A percentile compares a stretch with the other conserved stretches of the same genome.
Evolutionary conservation across 2,888 invertebrate species (phyloP).

Genomic region (Amblyjoppa fuscipennis): DNA sequence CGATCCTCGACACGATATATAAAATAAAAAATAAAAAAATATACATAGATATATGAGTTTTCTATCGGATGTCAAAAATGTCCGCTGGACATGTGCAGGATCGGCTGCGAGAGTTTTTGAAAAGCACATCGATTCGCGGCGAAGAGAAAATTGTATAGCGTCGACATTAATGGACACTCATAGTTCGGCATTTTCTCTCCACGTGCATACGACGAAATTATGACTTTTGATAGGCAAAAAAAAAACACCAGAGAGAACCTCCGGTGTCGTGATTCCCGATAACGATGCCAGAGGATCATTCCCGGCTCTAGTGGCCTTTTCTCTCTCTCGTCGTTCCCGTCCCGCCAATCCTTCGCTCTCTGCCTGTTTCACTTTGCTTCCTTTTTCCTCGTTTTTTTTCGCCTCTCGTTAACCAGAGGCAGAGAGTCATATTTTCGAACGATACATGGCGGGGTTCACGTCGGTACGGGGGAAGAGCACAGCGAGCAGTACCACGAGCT

Average conservation of each 20-base stretch:
- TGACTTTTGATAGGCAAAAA: slow-evolving; percentile 37
- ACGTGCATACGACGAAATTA: slow-evolving; percentile 11
- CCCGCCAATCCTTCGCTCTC: slow-evolving; percentile 31
- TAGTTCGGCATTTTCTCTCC: slow-evolving; percentile 8
- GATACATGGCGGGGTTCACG: slow-evolving; percentile 31
- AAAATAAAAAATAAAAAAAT: not conserved
- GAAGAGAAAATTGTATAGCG: not conserved
- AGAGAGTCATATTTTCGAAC: slow-evolving; percentile 55
- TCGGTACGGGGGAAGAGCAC: slow-evolving; percentile 12
- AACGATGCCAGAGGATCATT: slow-evolving; percentile 39
- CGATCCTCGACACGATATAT: too few relatives aligned
- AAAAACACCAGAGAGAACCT: slow-evolving; percentile 8
- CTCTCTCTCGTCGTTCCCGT: slow-evolving; percentile 36
- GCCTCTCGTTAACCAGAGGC: slow-evolving; percentile 55
- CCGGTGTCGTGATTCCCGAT: slow-evolving; percentile 42
- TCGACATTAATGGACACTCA: not conserved
- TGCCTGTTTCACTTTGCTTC: slow-evolving; percentile 39
- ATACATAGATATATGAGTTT: not conserved
- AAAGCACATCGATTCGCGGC: not conserved
- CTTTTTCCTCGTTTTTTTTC: slow-evolving; percentile 21
- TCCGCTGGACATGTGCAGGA: too few relatives aligned
- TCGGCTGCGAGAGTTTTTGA: too few relatives aligned
- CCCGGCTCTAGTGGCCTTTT: slow-evolving; percentile 39
- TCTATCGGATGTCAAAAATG: too few relatives aligned
- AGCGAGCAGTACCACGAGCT: not conserved